Base-by-base conservation (phyloP, 92 coral and sea anemone species). In the Galaxea fascicularis region DNA sequence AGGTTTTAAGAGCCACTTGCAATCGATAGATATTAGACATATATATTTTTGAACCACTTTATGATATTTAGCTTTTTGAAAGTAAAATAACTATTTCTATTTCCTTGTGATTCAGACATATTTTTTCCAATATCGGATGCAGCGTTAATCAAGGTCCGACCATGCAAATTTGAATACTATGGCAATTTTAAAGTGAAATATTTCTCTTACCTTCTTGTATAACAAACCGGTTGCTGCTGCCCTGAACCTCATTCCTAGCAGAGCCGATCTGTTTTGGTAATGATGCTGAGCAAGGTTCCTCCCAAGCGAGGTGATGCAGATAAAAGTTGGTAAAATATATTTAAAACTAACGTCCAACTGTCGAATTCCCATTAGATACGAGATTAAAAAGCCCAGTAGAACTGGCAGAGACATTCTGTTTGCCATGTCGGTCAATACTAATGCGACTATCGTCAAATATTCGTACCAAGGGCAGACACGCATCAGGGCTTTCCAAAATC, bases 401-500 rank as follows among this genome's bases (percentile, higher is more conserved):
- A 94, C 98, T 6, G 98, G 98, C 28, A 94, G 31, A 29, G 98
- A 86, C 98, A 94, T 94, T 75, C 98, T 81, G 29, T 94, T 94
- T 1, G 98, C 98, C 98, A 94, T 94, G 25, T 94, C 98, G 11
- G 95, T 94, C 25, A 94, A 24, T 4, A 94, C 98, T 3, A 94
- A 88, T 21, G 91, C 89, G 22, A 90, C 85, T 14, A 94, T 94
- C 30, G 87, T 79, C 45, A 84, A 59, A 68, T 94, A 94, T 28
- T 94, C 98, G 25, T 87, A 89, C 90, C 94, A 89, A 0, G 93
- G 93, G 11, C 92, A 92, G 9, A 94, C 95, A 25, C 98, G 86
- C 98, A 94, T 92, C 8, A 94, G 65, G 13, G 98, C 98, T 45
- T 94, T 94, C 98, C 98, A 94, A 74, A 94, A 94, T 29, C 95